Evolutionary conservation across 2,113 vertebrate genomes (phyloP).

Genomic region (Tupaia tana): DNA sequence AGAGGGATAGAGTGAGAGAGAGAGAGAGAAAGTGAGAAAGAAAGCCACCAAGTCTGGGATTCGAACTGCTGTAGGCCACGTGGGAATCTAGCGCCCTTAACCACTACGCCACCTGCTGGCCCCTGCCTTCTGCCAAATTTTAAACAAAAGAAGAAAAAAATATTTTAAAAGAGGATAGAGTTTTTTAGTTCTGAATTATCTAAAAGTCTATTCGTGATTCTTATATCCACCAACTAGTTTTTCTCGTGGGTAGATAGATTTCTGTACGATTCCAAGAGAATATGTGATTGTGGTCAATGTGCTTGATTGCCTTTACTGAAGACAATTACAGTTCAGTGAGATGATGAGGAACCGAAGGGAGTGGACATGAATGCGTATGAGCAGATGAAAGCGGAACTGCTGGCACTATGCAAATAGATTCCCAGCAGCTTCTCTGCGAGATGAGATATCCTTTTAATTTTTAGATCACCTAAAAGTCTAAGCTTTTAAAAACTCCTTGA

Average conservation of each 20-base stretch:
- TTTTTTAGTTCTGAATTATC: background rate
- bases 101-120: too few species aligned
- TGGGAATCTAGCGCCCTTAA: too few species aligned
- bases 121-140: too few species aligned
- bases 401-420: background rate
- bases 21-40: too few species aligned
- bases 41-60: too few species aligned
- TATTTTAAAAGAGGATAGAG: background rate
- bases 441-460: background rate
- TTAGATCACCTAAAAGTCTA: background rate
- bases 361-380: background rate
- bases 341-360: background rate
- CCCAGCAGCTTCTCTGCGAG: background rate
- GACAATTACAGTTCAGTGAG: background rate
- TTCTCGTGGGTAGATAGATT: background rate
- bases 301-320: background rate
- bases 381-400: background rate
- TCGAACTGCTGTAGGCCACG: too few species aligned
- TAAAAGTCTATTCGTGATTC: background rate
- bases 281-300: background rate
- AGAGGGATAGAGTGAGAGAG: too few species aligned
- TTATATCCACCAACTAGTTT: background rate
- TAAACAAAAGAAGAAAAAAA: too few species aligned
- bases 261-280: background rate
- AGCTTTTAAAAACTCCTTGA: background rate